These are phyloP conservation scores for Acrobasis consociella DNA, from an alignment of 2,888 invertebrate species.

Conservation along the genomic window DNA sequence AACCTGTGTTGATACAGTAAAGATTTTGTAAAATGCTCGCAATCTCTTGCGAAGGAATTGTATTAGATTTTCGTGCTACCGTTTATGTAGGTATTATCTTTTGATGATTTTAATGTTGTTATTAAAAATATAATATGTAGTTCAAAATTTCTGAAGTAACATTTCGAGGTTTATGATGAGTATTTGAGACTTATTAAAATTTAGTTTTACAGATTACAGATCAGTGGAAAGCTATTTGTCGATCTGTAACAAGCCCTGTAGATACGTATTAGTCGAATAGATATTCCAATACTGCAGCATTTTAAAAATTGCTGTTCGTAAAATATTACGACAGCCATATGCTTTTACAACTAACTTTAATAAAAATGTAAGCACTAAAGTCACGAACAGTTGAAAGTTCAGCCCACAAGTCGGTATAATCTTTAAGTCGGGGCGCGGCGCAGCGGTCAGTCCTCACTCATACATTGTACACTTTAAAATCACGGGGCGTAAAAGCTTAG, in stretches of 20 bases:
- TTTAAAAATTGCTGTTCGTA: neutral
- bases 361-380: slow-evolving; percentile 17
- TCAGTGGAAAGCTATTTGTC: too few relatives aligned
- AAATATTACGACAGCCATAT: neutral
- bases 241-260: too few relatives aligned
- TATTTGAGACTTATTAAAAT: too few relatives aligned
- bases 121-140: too few relatives aligned
- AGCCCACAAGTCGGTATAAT: slow-evolving; percentile 26
- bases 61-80: neutral
- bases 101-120: too few relatives aligned
- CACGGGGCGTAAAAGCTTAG: slow-evolving; percentile 49
- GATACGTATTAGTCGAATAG: too few relatives aligned
- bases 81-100: too few relatives aligned
- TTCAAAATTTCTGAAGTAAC: too few relatives aligned
- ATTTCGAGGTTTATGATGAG: too few relatives aligned
- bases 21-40: neutral
- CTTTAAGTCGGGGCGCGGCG: slow-evolving; percentile 27
- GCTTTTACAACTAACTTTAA: neutral
- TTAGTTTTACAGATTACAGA: too few relatives aligned
- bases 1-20: slow-evolving; percentile 21
- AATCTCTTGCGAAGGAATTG: neutral
- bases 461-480: slow-evolving; percentile 52
- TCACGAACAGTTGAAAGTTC: slow-evolving; percentile 23
- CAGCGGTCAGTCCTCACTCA: slow-evolving; percentile 29
- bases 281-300: too few relatives aligned